Base-by-base conservation (phyloP, 1,140 invertebrate species). In the Anastatus disparis region DNA sequence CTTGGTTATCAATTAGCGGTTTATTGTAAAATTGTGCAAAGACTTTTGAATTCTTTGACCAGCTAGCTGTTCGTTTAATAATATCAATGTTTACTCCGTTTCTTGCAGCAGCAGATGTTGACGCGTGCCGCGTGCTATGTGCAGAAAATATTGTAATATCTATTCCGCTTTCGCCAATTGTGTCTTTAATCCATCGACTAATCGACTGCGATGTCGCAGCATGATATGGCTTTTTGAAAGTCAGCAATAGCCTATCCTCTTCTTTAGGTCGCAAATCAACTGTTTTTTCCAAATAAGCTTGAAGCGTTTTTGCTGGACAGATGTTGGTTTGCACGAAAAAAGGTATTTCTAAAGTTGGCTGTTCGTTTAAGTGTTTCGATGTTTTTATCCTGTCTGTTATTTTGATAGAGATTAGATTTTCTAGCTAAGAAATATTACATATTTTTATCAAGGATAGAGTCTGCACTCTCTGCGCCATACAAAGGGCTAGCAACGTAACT, bases 11-110 rank as follows among this genome's bases (percentile, higher is more conserved):
- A 9, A 9, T n/a, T 2, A 56, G n/a, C 12, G 53, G 53, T 38
- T 24, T 56, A 56, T 56, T 56, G 10, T 56, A 56, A 20, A 56
- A 56, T 27, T 15, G 10, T 2, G n/a, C 27, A 20, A 31, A 56
- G 1, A n/a, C n/a, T 9, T 1, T 17, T 35, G 53, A 31, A 8
- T 17, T 56, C 7, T 31, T 29, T 1, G 27, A 56, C 76, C 76
- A 76, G 9, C 78, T 77, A 15, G 77, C 78, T n/a, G 77, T 64
- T 48, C 69, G 71, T 38, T 74, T 61, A 42, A 79, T 71, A 1
- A 63, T 71, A 13, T 78, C 75, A 9, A 79, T 29, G 63, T 61
- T 74, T n/a, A 76, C 71, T 61, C 77, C 77, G 26, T 73, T 70
- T 22, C 75, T 27, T 3, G 27, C 59, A 17, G 76, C 76, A 10